Evolutionary conservation across 2,113 vertebrate species (phyloP), one percentile per base, ranked within the genome.

Genomic region (Dendrocopos noguchii): DNA sequence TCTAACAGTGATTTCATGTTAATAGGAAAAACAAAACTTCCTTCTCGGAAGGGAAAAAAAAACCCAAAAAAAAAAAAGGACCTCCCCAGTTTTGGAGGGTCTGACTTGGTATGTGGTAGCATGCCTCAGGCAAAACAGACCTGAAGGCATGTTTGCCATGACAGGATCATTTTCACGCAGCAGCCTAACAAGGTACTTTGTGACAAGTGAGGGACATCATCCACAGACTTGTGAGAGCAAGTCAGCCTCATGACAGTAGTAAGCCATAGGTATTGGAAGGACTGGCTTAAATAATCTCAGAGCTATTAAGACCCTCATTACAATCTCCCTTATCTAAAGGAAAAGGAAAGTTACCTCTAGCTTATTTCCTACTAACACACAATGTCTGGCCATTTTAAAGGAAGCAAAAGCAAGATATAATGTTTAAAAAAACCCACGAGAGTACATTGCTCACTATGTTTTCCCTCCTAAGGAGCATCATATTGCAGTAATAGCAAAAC

Each of bases 1-100:
- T 83, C 74, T 20, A 36, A 52, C 8, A 56, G 77, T 71, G 87
- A 93, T 93, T 79, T 80, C 86, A 88, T 36, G 44, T 70, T 47
- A 92, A 70, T 8, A 75, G 84, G 78, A 60, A 91, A 84, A 96
- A 93, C 93, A 93, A 84, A 91, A 34, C 59, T 57, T 17, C n/a
- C 52, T 80, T 87, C 71, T 34, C 61, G 90, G 65, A 27, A 22
- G 90, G 65, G 25, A 22, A 47, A 66, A 34, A 42, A 67, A 22
- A 47, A 44, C 24, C n/a, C n/a, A n/a, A 29, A 67, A 82, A 34
- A 47, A 44, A 57, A 57, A 63, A 57, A 15, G 31, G 5, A 55
- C n/a, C 28, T 74, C 64, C 42, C 28, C 27, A 73, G 78, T 94
- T 94, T 15, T n/a, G 88, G 87, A 95, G 76, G 80, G 55, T 18